phyloP scores from a whole-genome alignment of 2,797 vertebrate species.

The Tachyglossus aculeatus region DNA sequence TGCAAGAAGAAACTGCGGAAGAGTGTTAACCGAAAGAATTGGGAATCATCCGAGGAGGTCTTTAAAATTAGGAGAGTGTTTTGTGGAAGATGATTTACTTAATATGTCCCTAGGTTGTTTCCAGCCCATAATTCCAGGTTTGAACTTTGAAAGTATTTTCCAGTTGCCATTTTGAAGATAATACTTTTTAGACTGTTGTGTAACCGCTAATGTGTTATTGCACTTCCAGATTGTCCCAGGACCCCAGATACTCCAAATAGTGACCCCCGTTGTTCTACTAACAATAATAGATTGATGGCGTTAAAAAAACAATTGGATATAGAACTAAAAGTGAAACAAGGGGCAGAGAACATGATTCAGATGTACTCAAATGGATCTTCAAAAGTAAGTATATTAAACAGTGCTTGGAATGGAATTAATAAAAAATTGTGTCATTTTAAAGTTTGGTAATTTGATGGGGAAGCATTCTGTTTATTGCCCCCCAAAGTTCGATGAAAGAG shows the following conservation, averaged over 20 bases:
- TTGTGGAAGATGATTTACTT: too few relatives aligned
- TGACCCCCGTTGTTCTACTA: constrained; percentile 84
- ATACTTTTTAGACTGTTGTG: too few relatives aligned
- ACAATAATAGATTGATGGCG: constrained; percentile 88
- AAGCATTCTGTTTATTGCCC: too few relatives aligned
- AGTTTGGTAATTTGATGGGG: too few relatives aligned
- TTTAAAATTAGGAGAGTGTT: too few relatives aligned
- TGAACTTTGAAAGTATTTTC: constrained; percentile 25
- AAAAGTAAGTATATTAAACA: constrained; percentile 81
- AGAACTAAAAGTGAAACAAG: constrained; percentile 97
- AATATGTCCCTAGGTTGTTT: too few relatives aligned
- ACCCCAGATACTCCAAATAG: constrained; percentile 94
- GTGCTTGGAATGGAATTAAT: constrained; percentile 1
- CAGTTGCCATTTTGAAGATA: too few relatives aligned
- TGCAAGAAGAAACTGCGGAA: too few relatives aligned
- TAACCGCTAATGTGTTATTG: constrained; percentile 34
- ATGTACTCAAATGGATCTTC: constrained; percentile 96
- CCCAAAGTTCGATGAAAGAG: too few relatives aligned
- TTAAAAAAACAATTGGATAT: constrained; percentile 96
- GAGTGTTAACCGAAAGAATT: too few relatives aligned
- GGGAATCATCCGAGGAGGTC: too few relatives aligned
- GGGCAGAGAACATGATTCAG: constrained; percentile 98
- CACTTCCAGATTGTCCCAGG: constrained; percentile 87
- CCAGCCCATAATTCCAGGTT: too few relatives aligned
- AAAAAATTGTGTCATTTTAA: neutral